Evolutionary conservation across 2,797 vertebrate genomes (phyloP), one percentile per base, ranked within the genome.

Genomic region (Anableps anableps): DNA sequence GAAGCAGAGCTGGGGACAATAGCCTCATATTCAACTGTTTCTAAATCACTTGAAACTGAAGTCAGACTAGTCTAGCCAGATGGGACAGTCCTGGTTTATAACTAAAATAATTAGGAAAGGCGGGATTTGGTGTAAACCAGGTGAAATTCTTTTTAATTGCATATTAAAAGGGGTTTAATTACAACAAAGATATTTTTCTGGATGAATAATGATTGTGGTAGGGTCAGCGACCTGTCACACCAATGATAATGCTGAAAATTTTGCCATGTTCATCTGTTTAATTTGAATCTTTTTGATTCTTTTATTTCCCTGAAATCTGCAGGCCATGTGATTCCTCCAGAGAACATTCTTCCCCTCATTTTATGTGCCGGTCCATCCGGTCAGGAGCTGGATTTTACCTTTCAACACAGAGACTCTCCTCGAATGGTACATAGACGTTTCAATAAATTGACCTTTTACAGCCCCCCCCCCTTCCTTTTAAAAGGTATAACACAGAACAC

Each of bases 311-410:
- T 72, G 41, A 47, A 72, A 72, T 50, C 51, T 68, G 73, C 72
- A 99, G 99, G 98, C 89, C 98, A 99, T 0, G 97, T 99, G 77
- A 99, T 99, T 91, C 97, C 98, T 80, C 97, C 98, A 0, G 96
- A 97, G 88, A 98, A 97, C 86, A 97, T 99, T 86, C 93, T 99
- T 72, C 97, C 99, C 45, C 94, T 99, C 23, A 91, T 99, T 77
- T 94, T 99, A 82, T 97, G 97, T 87, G 94, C 86, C 0, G 98
- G 99, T 4, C 97, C 98, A 34, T 97, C 97, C n/a, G 96, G 95
- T 83, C 97, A 98, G 88, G 96, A 96, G 90, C 94, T 99, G 86
- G 97, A 99, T 21, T 99, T 99, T 80, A 99, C 97, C 3, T 99
- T 96, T 87, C 97, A 98, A 91, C 98, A 92, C 29, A 95, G 98